Base-by-base conservation (phyloP, 1,140 invertebrate species). In the Gonioctena quinquepunctata region DNA sequence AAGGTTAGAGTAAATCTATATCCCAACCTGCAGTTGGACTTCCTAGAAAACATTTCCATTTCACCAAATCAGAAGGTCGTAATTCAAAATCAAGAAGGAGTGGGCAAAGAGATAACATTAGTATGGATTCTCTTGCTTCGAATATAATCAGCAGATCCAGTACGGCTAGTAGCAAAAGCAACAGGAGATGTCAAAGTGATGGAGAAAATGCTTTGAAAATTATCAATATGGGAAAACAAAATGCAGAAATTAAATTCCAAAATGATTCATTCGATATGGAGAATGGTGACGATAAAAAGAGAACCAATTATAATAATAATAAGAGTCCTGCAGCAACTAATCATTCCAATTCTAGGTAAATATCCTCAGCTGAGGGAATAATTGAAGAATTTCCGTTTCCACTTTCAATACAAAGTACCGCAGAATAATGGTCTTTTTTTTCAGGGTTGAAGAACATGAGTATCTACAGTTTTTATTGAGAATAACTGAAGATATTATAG, bases 401-500 rank as follows among this genome's bases (percentile, higher is more conserved):
- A 28, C 13, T 42, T 11, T 42, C 3, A 42, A 42, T 42, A 3
- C 13, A 42, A 0, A n/a, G n/a, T n/a, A n/a, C n/a, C n/a, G n/a
- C n/a, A n/a, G n/a, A n/a, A n/a, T 42, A n/a, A 13, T 13, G 8
- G 3, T 8, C 8, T 13, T 42, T 56, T 65, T 42, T 74, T 77
- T 7, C 42, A 79, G 77, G 54, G 22, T 63, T 21, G 63, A 66
- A 61, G 75, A 80, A 19, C 75, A 79, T 22, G 78, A 81, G 68
- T 81, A 80, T 57, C 22, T 79, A 8, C 75, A 78, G 50, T 81
- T 81, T 75, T 68, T 79, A 3, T 64, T 81, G 33, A 67, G 77
- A 66, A 78, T 81, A 13, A 81, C 77, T n/a, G 79, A 81, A 67
- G 79, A 81, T 68, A 81, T 81, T 28, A 78, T 81, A 33, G 63